Evolutionary conservation across 2,797 vertebrate species (phyloP).

Genomic region (Spea hammondii): DNA sequence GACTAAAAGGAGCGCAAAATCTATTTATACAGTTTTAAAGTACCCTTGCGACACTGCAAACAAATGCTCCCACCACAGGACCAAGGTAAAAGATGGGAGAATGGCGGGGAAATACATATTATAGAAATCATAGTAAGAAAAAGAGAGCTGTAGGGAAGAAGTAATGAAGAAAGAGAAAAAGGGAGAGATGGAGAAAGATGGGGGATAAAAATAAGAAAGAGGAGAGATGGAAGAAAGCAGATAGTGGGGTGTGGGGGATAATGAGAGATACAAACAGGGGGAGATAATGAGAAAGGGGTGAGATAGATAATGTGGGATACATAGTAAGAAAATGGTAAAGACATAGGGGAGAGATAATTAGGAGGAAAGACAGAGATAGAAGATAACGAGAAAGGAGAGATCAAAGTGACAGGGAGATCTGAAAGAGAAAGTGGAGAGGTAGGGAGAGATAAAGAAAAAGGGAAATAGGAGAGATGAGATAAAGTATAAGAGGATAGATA

Average conservation of each 20-base stretch:
- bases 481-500: not conserved
- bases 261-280: not conserved
- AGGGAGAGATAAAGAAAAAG: too few species aligned
- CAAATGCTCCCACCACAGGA: too few species aligned
- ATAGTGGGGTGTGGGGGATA: not conserved
- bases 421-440: too few species aligned
- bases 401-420: too few species aligned
- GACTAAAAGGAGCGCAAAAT: too few species aligned
- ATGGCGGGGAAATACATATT: too few species aligned
- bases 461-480: too few species aligned
- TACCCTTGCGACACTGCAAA: too few species aligned
- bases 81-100: too few species aligned
- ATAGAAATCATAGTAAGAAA: not conserved
- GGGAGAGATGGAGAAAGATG: not conserved
- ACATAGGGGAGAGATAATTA: not conserved
- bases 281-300: not conserved
- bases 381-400: too few species aligned
- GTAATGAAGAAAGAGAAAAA: not conserved
- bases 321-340: not conserved
- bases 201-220: not conserved
- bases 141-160: not conserved
- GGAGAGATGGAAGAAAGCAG: not conserved
- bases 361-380: not conserved
- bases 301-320: too few species aligned
- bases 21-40: too few species aligned